phyloP scores from a whole-genome alignment of 2,113 vertebrate species.

The Tyto alba region DNA sequence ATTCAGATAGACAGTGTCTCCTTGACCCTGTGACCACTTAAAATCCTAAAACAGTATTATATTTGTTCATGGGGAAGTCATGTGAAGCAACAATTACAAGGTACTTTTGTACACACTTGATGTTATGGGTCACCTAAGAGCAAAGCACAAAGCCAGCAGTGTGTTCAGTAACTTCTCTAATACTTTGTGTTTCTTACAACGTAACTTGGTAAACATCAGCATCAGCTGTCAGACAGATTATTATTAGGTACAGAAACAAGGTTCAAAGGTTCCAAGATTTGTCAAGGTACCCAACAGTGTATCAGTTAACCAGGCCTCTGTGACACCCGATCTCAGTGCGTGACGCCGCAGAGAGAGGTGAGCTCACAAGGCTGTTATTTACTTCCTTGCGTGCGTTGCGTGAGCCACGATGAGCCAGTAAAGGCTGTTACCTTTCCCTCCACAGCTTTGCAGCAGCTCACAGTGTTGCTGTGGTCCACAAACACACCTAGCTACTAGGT shows the following conservation, averaged over 20 bases:
- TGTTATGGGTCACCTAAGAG: background rate
- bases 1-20: accelerated
- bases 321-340: background rate
- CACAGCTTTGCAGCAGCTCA: background rate
- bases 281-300: background rate
- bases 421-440: background rate
- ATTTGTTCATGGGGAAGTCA: background rate
- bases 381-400: background rate
- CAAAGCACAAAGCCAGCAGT: background rate
- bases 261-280: background rate
- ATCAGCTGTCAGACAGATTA: background rate
- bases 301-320: background rate
- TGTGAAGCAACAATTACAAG: background rate
- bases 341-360: background rate
- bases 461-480: background rate
- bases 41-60: background rate
- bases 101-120: background rate
- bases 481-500: background rate
- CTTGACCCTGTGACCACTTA: background rate
- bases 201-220: background rate
- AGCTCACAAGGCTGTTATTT: background rate
- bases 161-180: background rate
- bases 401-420: background rate
- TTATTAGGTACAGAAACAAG: background rate
- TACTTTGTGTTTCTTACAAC: background rate